Base-by-base conservation (phyloP, 2,113 vertebrate species). In the Uropsilus gracilis region DNA sequence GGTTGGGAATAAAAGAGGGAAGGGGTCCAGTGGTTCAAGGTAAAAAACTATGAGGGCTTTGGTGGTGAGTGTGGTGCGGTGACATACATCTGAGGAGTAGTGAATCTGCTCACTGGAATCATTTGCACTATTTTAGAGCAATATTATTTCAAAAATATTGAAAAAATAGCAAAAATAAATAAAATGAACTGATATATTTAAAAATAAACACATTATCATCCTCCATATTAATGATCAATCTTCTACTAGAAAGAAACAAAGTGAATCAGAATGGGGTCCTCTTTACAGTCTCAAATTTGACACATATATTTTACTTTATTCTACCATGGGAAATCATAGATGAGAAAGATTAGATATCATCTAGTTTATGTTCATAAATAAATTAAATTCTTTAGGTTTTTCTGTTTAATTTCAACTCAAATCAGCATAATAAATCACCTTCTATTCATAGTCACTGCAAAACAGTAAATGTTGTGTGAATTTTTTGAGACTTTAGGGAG, bases 161-260 rank as follows among this genome's bases (percentile, higher is more conserved):
- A 55, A 55, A 55, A 55, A 55, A 55, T 55, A 53, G 20, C 20
- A 22, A 55, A 55, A 55, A 55, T 55, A 22, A 55, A 55, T 55
- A 55, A 55, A 55, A 22, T 55, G 53, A 55, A 55, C 18, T 55
- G 53, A 22, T 55, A 3, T 53, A 37, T 42, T 59, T 37, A 2
- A 93, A 71, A 86, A n/a, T n/a, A n/a, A 72, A 64, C 63, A 37
- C 86, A 14, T 16, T 16, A 64, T 90, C 8, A 50, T 48, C 26
- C 6, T 93, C 44, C 24, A 2, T 69, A 73, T 85, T 72, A 69
- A 73, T 61, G 37, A 76, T 10, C 46, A 39, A 66, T 73, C 26
- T 96, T 64, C 57, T 84, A 26, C 28, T 78, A 83, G 34, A 13
- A 90, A n/a, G 22, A 89, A 89, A 72, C 34, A 72, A 96, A 94